Percentiles rank a stretch among this genome's conserved stretches.
Conservation (phyloP, 1,140 invertebrate genomes). For the Nautilus pompilius region DNA sequence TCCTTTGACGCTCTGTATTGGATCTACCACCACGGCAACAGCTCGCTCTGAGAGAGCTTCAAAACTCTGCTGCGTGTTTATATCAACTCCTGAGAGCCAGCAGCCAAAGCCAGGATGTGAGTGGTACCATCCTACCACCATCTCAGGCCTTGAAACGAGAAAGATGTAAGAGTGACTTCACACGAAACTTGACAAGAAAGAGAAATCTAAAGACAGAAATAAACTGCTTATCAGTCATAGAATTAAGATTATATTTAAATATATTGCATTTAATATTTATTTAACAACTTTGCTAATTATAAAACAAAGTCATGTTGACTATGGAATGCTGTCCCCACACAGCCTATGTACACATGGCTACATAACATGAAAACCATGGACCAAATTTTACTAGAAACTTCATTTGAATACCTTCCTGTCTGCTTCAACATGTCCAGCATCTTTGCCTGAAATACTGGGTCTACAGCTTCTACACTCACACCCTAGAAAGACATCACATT, state of each 20-base stretch:
- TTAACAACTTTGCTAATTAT: no score
- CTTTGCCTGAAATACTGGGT: slow-evolving; percentile 99
- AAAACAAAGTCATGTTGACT: no score
- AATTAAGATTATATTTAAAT: no score
- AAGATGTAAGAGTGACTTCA: neutral
- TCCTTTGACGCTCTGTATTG: slow-evolving; percentile 98
- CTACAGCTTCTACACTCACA: slow-evolving; percentile 98
- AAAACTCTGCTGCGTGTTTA: slow-evolving; percentile 99
- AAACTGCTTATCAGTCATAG: no score
- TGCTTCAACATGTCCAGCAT: slow-evolving; percentile 99
- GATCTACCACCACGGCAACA: slow-evolving; percentile 98
- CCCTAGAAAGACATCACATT: slow-evolving; percentile 63
- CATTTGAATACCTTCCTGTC: slow-evolving; percentile 75
- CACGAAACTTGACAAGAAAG: no score
- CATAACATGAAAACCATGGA: no score
- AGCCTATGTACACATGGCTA: no score
- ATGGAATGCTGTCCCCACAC: no score
- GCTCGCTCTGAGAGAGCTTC: slow-evolving; percentile 97
- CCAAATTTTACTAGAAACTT: neutral
- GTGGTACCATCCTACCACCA: slow-evolving; percentile 99
- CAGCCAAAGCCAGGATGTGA: slow-evolving; percentile 99
- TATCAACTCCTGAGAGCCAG: slow-evolving; percentile 99
- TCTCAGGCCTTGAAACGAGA: slow-evolving; percentile 72
- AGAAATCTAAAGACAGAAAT: no score
- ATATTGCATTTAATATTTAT: no score